Base-by-base conservation (phyloP, 1,140 invertebrate species). In the Metaphire vulgaris region DNA sequence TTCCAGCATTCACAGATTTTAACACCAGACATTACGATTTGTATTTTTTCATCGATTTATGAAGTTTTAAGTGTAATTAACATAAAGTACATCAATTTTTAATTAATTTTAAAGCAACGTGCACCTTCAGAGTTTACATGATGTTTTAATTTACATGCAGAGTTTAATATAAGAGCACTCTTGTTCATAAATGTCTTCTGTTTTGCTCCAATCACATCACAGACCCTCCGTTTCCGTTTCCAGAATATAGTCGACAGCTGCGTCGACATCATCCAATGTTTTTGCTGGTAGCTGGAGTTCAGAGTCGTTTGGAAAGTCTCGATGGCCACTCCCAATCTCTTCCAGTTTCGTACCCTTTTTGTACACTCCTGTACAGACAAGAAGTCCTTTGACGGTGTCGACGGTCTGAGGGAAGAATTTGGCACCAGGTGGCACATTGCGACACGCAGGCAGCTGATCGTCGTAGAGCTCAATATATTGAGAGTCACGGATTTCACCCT, bases 331-430 rank as follows among this genome's bases (percentile, higher is more conserved):
- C 21, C 6, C 41, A 56, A 6, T 6, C 41, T 12, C 41, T 56
- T 56, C 41, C 67, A 78, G 74, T n/a, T 79, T 74, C 16, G 30
- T 69, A 65, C 41, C 74, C 2, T 82, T 79, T 67, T 86, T 83
- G 81, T 85, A 87, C 1, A 86, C 85, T 6, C 86, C 86, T 6
- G 86, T 87, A 14, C 83, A 83, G 2, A 87, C 86, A 32, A 87
- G 78, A 2, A 87, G 76, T 64, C 82, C 82, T 32, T 83, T 80
- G 78, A 84, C 82, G 0, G 77, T 69, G 12, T 80, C 78, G 0
- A 83, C 83, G 1, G 84, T 84, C 76, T 85, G 84, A 56, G 80
- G 67, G 65, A 80, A 76, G n/a, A 86, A 76, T 0, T 74, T 70
- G 0, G 71, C 78, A 41, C 80, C 77, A 26, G 31, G 69, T 1